Evolutionary conservation across 2,113 vertebrate genomes (phyloP).

Genomic region (Syngnathus scovelli): DNA sequence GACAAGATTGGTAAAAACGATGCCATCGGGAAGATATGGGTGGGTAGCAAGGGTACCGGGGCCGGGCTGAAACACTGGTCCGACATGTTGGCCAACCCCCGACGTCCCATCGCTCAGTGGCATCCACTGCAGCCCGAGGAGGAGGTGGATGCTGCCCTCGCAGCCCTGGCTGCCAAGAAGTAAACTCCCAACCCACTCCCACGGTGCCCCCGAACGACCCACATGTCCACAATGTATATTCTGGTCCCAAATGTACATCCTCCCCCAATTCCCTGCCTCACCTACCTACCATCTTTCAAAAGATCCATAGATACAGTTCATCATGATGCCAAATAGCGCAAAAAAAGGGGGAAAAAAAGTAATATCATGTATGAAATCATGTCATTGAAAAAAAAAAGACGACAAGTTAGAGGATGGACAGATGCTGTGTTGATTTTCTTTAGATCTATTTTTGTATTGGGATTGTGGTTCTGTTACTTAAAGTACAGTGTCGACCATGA

Average conservation of each 20-base stretch:
- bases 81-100: constrained; percentile 95
- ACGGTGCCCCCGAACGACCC: constrained; percentile 20
- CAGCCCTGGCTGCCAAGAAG: constrained; percentile 88
- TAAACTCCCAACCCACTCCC: constrained; percentile 63
- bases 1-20: constrained; percentile 98
- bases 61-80: constrained; percentile 97
- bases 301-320: constrained; percentile 50
- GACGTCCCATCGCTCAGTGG: constrained; percentile 96
- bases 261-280: constrained; percentile 10
- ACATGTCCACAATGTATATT: constrained; percentile 51
- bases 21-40: constrained; percentile 94
- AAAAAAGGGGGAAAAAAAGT: constrained; percentile 1
- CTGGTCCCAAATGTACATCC: constrained; percentile 34
- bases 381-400: constrained; percentile 52
- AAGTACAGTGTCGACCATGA: constrained; percentile 50
- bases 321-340: constrained; percentile 57
- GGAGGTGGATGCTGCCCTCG: constrained; percentile 83
- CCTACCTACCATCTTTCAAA: constrained; percentile 34
- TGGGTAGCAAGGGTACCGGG: constrained; percentile 85
- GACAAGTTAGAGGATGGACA: constrained; percentile 58
- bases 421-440: constrained; percentile 66
- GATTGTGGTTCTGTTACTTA: constrained; percentile 62
- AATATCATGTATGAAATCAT: constrained; percentile 47
- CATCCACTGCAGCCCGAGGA: constrained; percentile 96
- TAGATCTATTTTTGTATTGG: constrained; percentile 73